These are phyloP conservation scores for Panulirus ornatus DNA, from an alignment of 1,140 invertebrate species.

Conservation along the genomic window DNA sequence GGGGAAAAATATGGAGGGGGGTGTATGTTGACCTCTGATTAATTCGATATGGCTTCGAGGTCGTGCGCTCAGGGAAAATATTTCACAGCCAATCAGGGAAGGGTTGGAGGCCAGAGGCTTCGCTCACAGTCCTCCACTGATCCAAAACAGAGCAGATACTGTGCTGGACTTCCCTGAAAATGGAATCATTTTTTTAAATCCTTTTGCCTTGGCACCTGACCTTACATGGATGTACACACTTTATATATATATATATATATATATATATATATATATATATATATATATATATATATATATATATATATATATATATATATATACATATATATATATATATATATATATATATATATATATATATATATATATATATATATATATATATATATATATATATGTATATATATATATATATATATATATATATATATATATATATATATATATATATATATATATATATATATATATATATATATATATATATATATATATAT, in stretches of 20 bases:
- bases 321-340: slow-evolving; percentile 42
- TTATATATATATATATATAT: background rate
- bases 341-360: slow-evolving; percentile 39
- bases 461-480: slow-evolving; percentile 57
- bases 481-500: slow-evolving; percentile 46
- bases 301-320: slow-evolving; percentile 13
- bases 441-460: slow-evolving; percentile 54
- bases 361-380: slow-evolving; percentile 17
- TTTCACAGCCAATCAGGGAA: background rate
- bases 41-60: background rate
- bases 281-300: background rate
- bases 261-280: slow-evolving; percentile 1
- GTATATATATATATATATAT: slow-evolving; percentile 50
- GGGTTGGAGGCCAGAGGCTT: background rate
- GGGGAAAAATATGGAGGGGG: too few species aligned
- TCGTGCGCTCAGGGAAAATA: background rate
- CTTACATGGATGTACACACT: too few species aligned
- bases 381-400: slow-evolving; percentile 13
- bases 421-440: slow-evolving; percentile 48
- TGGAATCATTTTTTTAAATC: slow-evolving; percentile 1
- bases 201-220: background rate
- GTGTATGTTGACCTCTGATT: too few species aligned
- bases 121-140: background rate
- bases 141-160: background rate
- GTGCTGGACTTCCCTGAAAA: background rate